phyloP scores from a whole-genome alignment of 2,888 invertebrate genomes.

The Drosophila lacicola region DNA sequence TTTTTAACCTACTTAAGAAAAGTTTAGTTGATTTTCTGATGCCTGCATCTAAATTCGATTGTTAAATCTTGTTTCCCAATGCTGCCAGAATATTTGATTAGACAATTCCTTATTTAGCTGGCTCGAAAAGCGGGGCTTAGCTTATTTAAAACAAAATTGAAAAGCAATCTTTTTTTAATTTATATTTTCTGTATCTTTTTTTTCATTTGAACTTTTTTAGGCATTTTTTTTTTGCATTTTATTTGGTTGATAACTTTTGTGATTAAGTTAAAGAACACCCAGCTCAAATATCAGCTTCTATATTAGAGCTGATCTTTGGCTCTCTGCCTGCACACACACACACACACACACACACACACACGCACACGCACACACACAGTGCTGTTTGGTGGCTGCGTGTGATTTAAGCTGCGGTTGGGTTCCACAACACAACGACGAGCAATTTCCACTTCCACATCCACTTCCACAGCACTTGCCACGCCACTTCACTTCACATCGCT shows the following conservation, averaged over 20 bases:
- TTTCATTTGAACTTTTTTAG: no score
- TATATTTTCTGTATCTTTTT: no score
- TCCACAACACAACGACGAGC: conserved; percentile 36
- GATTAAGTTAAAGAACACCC: conserved; percentile 25
- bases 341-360: conserved; percentile 6
- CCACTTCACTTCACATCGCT: conserved; percentile 22
- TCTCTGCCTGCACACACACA: conserved; percentile 3
- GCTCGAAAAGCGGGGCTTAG: no score
- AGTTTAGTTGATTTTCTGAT: no score
- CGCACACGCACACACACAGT: background rate
- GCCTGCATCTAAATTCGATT: no score
- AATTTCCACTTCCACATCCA: conserved; percentile 64
- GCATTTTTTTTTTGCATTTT: background rate
- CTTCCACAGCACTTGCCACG: conserved; percentile 40
- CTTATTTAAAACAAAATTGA: no score
- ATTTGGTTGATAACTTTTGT: conserved; percentile 9
- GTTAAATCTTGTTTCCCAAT: no score
- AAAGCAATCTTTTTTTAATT: no score
- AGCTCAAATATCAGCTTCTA: conserved; percentile 18
- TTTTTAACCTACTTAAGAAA: no score
- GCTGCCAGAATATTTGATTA: no score
- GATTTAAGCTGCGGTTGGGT: conserved; percentile 39
- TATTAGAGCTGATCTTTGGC: conserved; percentile 4
- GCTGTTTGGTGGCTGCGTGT: conserved; percentile 41
- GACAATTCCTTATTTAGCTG: no score